A percentile compares a stretch with the other conserved stretches of the same genome.
These are phyloP conservation scores for Fukomys damarensis DNA, from an alignment of 2,113 vertebrate genomes.

Conservation along the genomic window DNA sequence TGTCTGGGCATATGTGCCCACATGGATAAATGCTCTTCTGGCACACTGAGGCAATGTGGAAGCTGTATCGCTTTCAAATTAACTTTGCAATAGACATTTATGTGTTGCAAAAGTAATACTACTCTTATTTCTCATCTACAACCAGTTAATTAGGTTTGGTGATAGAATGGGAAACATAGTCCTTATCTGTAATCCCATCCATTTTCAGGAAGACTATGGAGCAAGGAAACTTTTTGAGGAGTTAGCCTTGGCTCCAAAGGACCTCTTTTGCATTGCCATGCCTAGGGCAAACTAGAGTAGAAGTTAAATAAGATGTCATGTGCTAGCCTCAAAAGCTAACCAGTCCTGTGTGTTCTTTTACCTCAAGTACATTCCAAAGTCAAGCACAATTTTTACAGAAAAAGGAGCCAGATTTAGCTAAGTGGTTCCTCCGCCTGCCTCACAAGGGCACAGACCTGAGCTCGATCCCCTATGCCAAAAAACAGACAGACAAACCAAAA, in stretches of 20 bases:
- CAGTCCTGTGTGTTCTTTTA: neutral
- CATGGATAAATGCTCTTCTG: neutral
- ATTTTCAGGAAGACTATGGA: neutral
- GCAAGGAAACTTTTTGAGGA: neutral
- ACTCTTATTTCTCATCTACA: neutral
- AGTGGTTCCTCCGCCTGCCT: no score
- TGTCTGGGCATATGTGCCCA: rapidly evolving
- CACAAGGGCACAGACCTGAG: no score
- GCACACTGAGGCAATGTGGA: neutral
- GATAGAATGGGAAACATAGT: neutral
- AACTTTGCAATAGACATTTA: slow-evolving; percentile 22
- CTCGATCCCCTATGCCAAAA: no score
- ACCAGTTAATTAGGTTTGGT: neutral
- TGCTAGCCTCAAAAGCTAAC: neutral
- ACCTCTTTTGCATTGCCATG: neutral
- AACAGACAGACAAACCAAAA: no score
- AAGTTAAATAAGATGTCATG: neutral
- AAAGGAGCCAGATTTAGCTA: no score
- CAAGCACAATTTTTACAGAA: neutral
- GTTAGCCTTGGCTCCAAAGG: neutral
- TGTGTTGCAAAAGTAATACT: neutral
- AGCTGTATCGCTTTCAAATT: slow-evolving; percentile 25
- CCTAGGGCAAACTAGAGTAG: neutral
- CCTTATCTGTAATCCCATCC: neutral
- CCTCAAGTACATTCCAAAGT: neutral